Evolutionary conservation across 2,888 invertebrate genomes (phyloP).

Genomic region (Eilema depressum): DNA sequence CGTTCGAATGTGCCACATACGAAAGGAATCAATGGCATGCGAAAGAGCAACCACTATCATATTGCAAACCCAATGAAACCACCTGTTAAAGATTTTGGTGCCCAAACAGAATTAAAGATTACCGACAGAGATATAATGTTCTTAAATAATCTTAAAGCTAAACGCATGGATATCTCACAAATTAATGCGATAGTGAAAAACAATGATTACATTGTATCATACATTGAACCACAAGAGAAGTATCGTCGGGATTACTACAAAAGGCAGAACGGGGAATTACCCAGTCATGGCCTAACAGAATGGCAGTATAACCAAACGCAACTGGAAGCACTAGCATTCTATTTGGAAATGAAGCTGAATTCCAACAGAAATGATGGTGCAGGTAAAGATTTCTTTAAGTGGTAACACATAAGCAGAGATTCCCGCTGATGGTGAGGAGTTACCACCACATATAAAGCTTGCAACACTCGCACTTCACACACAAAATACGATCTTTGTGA

Average conservation of each 20-base stretch:
- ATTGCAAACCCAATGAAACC: neutral
- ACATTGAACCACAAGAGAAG: neutral
- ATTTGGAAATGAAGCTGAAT: neutral
- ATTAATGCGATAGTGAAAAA: neutral
- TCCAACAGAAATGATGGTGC: neutral
- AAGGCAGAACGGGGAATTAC: neutral
- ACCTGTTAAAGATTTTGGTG: neutral
- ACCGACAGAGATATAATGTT: neutral
- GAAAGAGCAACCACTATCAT: neutral
- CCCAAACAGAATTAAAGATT: slow-evolving; percentile 1
- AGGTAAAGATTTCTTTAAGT: neutral
- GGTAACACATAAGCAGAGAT: neutral
- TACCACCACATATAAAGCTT: neutral
- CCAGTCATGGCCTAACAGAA: neutral
- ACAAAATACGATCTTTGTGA: no score
- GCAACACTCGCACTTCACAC: neutral
- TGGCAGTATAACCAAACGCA: neutral
- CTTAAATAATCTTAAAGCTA: neutral
- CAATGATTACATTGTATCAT: neutral
- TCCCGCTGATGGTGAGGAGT: neutral
- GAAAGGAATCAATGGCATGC: neutral
- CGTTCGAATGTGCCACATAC: neutral
- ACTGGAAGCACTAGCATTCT: neutral
- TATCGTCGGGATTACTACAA: neutral
- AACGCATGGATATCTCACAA: neutral